Base-by-base conservation (phyloP, 2,113 vertebrate genomes). In the Perca flavescens region DNA sequence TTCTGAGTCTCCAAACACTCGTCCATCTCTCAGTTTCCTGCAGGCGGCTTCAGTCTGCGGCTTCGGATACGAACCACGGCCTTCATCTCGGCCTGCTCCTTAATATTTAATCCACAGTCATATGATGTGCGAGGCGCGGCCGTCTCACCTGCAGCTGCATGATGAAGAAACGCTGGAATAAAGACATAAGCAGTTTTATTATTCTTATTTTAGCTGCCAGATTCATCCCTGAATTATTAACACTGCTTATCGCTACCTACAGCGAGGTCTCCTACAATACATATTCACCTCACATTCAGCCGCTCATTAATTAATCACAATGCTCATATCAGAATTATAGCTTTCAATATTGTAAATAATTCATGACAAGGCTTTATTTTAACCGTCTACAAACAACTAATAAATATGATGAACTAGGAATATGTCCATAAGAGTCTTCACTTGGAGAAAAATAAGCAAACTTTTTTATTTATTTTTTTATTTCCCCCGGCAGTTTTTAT, bases 161-260 rank as follows among this genome's bases (percentile, higher is more conserved):
- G 31, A 47, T 0, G 31, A 47, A 63, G 81, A 85, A 79, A 68
- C 43, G 67, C 64, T 16, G 70, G 54, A 68, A 89, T 61, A 70
- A 36, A 90, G 86, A 83, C 73, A 43, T 31, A 7, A 77, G 64
- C 54, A 81, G 21, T 85, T 88, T 91, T 83, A 82, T 87, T 86
- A 72, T 90, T 86, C 88, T 82, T 72, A 77, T 84, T 77, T 84
- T 43, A 84, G 81, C 67, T 75, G 76, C 70, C 54, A 28, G 79
- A 74, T 78, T 87, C 77, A 84, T 25, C 12, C 28, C 40, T 93
- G 86, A 93, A 93, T 93, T 90, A 93, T 93, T 90, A 74, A 93
- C 69, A 1, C 6, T 3, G 43, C 72, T 34, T 34, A 34, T 34
- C 1, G 25, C 76, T 73, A 85, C 91, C 89, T 83, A 85, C 83